Percentiles rank a stretch among this genome's conserved stretches.
phyloP scores from a whole-genome alignment of 1,140 invertebrate genomes.

The Drusus annulatus region DNA sequence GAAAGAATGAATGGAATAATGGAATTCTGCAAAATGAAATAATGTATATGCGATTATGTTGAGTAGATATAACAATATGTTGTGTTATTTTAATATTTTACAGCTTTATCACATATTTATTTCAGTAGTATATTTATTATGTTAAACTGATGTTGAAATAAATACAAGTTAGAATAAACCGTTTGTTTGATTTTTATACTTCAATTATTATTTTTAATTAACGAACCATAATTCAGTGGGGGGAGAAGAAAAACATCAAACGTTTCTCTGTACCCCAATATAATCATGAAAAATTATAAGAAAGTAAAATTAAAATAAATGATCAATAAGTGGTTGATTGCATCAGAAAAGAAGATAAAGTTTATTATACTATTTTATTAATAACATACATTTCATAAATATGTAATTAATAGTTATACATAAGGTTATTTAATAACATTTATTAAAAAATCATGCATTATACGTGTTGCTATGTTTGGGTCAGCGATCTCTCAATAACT shows the following conservation, averaged over 20 bases:
- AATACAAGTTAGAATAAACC: neutral
- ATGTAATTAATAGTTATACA: slow-evolving; percentile 48
- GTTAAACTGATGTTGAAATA: slow-evolving; percentile 18
- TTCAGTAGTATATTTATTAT: neutral
- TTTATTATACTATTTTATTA: slow-evolving; percentile 59
- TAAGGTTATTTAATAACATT: slow-evolving; percentile 52
- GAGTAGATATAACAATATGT: neutral
- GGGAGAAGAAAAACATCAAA: too few species aligned
- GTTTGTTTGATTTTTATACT: too few species aligned
- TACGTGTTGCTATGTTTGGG: slow-evolving; percentile 60
- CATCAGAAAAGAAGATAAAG: slow-evolving; percentile 58
- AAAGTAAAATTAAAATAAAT: slow-evolving; percentile 14
- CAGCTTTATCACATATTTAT: slow-evolving; percentile 7
- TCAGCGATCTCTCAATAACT: slow-evolving; percentile 54
- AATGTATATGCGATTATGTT: too few species aligned
- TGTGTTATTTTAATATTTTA: slow-evolving; percentile 5
- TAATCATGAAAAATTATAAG: too few species aligned
- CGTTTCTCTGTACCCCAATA: too few species aligned
- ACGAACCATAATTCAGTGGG: too few species aligned
- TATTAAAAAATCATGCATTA: slow-evolving; percentile 54
- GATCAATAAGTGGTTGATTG: slow-evolving; percentile 48
- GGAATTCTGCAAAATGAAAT: too few species aligned
- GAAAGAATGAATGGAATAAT: neutral
- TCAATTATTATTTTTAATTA: too few species aligned
- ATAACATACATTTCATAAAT: slow-evolving; percentile 57